Evolutionary conservation across 2,113 vertebrate genomes (phyloP).

Genomic region (Hemibagrus wyckioides): DNA sequence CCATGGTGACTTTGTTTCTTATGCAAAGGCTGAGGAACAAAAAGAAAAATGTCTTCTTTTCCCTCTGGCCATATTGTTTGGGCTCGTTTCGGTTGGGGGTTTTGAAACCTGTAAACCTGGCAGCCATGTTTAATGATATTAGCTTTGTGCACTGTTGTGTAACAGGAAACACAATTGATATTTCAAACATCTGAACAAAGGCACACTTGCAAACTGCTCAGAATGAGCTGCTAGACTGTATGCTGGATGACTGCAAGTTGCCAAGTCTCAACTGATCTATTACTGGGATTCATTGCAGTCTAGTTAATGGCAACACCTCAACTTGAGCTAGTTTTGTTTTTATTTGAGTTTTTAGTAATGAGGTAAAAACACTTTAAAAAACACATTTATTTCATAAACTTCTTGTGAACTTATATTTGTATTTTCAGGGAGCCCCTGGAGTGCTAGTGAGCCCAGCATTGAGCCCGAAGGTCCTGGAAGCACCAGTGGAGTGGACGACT

Average conservation of each 20-base stretch:
- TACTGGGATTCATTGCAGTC: too few species aligned
- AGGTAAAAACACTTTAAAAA: background rate
- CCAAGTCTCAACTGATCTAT: too few species aligned
- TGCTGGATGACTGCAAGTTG: background rate
- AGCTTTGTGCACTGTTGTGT: background rate
- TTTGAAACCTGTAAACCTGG: background rate
- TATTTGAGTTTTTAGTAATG: background rate
- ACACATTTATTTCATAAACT: background rate
- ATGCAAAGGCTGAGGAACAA: background rate
- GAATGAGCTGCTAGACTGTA: background rate
- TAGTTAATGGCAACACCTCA: background rate
- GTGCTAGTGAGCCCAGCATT: constrained; percentile 96
- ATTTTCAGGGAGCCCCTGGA: constrained; percentile 89
- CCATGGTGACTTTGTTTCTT: too few species aligned
- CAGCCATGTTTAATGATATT: background rate
- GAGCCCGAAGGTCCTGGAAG: constrained; percentile 91
- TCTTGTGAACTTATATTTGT: constrained; percentile 1
- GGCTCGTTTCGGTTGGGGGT: background rate
- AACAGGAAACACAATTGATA: background rate
- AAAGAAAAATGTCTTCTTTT: background rate
- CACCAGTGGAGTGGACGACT: constrained; percentile 86
- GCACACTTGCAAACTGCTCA: background rate
- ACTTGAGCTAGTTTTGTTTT: background rate
- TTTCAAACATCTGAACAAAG: background rate
- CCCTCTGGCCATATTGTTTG: background rate